Percentiles rank a stretch among this genome's conserved stretches.
Evolutionary conservation across 2,888 invertebrate genomes (phyloP).

Genomic region (Ophion costatus): DNA sequence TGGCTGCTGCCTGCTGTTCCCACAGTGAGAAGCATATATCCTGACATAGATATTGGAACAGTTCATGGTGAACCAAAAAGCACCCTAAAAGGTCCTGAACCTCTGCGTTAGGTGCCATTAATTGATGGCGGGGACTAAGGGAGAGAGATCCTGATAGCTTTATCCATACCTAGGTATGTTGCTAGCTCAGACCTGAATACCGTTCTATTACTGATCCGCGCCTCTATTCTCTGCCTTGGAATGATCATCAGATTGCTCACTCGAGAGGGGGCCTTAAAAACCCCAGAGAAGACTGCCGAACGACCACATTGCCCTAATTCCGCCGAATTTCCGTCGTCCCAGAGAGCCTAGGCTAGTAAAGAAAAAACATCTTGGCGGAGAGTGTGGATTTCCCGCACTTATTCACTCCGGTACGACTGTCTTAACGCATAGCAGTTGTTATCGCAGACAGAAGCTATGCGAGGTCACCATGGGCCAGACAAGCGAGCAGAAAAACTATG

Average conservation of each 20-base stretch:
- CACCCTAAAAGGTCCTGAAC: not conserved
- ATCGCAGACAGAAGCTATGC: not conserved
- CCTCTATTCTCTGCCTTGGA: constrained; percentile 7
- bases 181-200: constrained; percentile 31
- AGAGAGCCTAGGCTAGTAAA: constrained; percentile 45
- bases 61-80: not conserved
- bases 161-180: constrained; percentile 28
- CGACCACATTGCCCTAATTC: constrained; percentile 37
- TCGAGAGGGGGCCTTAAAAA: constrained; percentile 7
- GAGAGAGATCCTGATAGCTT: constrained; percentile 29
- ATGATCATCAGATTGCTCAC: constrained; percentile 40
- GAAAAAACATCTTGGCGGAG: constrained; percentile 48
- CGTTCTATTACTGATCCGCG: constrained; percentile 46
- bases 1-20: not conserved
- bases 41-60: not conserved
- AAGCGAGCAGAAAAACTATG: not conserved
- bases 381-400: constrained; percentile 37
- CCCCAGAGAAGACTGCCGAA: constrained; percentile 20
- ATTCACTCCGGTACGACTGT: constrained; percentile 27
- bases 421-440: constrained; percentile 5
- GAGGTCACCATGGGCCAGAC: constrained; percentile 14
- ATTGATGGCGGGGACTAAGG: constrained; percentile 40
- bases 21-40: not conserved
- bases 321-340: constrained; percentile 36
- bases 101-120: constrained; percentile 50